Base-by-base conservation (phyloP, 2,797 vertebrate species). In the Emys orbicularis region DNA sequence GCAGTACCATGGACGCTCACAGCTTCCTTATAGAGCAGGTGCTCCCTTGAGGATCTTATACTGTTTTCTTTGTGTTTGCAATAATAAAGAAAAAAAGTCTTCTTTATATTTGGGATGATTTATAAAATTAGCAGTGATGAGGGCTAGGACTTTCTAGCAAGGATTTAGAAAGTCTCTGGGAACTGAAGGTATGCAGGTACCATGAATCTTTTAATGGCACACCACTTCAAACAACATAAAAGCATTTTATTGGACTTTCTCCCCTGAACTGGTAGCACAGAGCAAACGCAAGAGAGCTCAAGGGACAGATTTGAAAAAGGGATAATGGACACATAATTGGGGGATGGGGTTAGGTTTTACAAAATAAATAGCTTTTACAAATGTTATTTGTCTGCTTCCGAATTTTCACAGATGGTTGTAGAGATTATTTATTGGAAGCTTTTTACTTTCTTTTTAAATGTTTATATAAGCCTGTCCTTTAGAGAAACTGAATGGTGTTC, bases 11-110 rank as follows among this genome's bases (percentile, higher is more conserved):
- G 54, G 83, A 81, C 79, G 34, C 41, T 94, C 53, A 72, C 21
- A 90, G 86, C 13, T 77, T 87, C 59, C 90, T 97, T 84, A 84
- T 59, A 95, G 41, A 94, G 89, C 90, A 91, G 84, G 76, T 89
- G 87, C 83, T 95, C 74, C 68, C 12, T 87, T 61, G 59, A 96
- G 85, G 79, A 92, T 84, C 92, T 95, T 84, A 16, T 31, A 61
- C 1, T 2, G 8, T 50, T 89, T 85, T 86, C 79, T 96, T 95
- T 88, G 72, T 92, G n/a, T 90, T 94, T 86, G 15, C 57, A 90
- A 83, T 82, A 90, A 79, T 57, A 95, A 79, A 81, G 21, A 34
- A 77, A 85, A 83, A 81, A 87, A 41, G 34, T 21, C 10, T 3
- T 86, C 57, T 27, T 95, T 95, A 21, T 92, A 81, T 44, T 76